Evolutionary conservation across 2,888 invertebrate species (phyloP).

Genomic region (Oxyteleia sp.): DNA sequence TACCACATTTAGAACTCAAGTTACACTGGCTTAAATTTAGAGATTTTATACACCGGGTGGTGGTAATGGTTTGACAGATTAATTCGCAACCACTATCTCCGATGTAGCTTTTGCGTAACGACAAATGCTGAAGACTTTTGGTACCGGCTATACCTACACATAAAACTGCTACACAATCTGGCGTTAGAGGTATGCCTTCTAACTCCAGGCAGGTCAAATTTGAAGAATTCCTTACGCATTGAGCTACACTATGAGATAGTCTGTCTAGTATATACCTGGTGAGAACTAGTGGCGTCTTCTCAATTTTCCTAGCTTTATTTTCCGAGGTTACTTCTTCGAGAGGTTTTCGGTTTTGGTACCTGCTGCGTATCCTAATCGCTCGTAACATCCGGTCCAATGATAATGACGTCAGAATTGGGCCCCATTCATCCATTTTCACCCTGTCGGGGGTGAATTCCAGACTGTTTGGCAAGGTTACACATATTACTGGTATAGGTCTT

Average conservation of each 20-base stretch:
- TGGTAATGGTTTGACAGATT: slow-evolving; percentile 91
- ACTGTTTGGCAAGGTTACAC: slow-evolving; percentile 85
- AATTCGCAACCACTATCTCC: slow-evolving; percentile 92
- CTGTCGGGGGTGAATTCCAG: slow-evolving; percentile 93
- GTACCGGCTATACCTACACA: slow-evolving; percentile 90
- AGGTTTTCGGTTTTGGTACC: slow-evolving; percentile 89
- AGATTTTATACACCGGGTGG: slow-evolving; percentile 90
- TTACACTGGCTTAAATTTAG: slow-evolving; percentile 92
- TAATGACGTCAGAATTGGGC: slow-evolving; percentile 92
- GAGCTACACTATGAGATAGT: slow-evolving; percentile 90
- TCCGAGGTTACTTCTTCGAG: slow-evolving; percentile 89
- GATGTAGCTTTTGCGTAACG: slow-evolving; percentile 91
- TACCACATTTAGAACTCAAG: slow-evolving; percentile 90
- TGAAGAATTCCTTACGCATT: slow-evolving; percentile 90
- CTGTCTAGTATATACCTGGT: slow-evolving; percentile 92
- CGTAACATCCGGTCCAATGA: slow-evolving; percentile 91
- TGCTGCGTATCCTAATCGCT: slow-evolving; percentile 90
- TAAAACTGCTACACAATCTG: slow-evolving; percentile 90
- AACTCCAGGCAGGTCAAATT: slow-evolving; percentile 90
- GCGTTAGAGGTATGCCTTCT: slow-evolving; percentile 92
- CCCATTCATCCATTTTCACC: slow-evolving; percentile 93
- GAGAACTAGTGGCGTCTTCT: slow-evolving; percentile 90
- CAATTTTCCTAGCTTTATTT: slow-evolving; percentile 90
- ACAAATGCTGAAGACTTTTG: slow-evolving; percentile 90
- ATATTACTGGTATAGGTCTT: slow-evolving; percentile 84